phyloP scores from a whole-genome alignment of 2,113 vertebrate genomes.

The Pipa parva region DNA sequence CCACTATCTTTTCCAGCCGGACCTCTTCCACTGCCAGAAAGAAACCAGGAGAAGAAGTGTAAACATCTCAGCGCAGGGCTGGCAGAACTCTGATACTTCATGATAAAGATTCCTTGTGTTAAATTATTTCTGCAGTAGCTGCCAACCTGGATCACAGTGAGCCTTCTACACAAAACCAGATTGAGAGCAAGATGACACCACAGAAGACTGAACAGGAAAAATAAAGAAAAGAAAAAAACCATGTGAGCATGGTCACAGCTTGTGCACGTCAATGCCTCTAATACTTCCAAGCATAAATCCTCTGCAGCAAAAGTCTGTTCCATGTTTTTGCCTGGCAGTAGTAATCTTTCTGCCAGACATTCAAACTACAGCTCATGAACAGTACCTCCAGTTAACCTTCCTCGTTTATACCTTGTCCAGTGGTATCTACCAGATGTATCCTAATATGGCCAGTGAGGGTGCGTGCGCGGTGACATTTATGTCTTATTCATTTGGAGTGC shows the following conservation, averaged over 20 bases:
- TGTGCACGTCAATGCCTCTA: no score
- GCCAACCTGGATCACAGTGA: constrained; percentile 12
- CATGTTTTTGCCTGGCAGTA: no score
- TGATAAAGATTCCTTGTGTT: constrained; percentile 37
- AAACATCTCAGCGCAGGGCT: constrained; percentile 27
- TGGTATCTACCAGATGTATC: no score
- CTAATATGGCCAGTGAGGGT: no score
- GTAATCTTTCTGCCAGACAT: no score
- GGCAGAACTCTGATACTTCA: constrained; percentile 13
- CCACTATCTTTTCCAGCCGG: constrained; percentile 1
- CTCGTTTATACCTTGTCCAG: no score
- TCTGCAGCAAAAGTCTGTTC: not conserved
- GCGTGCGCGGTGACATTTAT: no score
- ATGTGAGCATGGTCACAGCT: not conserved
- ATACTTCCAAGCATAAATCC: no score
- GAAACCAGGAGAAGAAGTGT: constrained; percentile 18
- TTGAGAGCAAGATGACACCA: constrained; percentile 1
- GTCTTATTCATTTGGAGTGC: no score
- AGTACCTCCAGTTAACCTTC: no score
- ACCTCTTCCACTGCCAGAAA: constrained; percentile 2
- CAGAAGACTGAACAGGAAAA: not conserved
- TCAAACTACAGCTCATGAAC: no score
- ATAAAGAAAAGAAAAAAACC: no score
- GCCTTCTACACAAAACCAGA: not conserved
- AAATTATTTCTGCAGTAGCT: constrained; percentile 11